Conservation (phyloP, 2,797 vertebrate species). For the Atherinosoma microstoma region DNA sequence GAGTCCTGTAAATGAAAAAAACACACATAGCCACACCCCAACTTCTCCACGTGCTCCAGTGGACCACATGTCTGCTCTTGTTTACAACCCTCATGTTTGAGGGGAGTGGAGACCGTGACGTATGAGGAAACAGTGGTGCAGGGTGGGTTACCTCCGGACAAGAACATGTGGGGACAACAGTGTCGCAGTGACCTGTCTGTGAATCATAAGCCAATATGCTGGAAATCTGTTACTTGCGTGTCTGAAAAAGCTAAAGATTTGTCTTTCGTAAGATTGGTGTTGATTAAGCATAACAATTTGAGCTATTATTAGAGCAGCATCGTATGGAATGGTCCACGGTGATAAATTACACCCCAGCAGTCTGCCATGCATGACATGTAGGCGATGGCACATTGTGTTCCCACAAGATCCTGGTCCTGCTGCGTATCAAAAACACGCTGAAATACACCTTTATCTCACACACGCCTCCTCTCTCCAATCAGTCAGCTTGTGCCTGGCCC, state of each 20-base stretch:
- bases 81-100: conserved; percentile 67
- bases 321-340: not conserved
- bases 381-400: conserved; percentile 59
- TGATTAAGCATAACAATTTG: not conserved
- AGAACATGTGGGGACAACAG: conserved; percentile 65
- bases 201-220: conserved; percentile 2
- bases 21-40: not conserved
- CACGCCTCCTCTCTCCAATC: not conserved
- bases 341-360: conserved; percentile 9
- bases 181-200: conserved; percentile 75
- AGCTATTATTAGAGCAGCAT: not conserved
- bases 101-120: conserved; percentile 60
- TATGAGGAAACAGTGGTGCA: conserved; percentile 67
- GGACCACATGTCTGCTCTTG: conserved; percentile 73
- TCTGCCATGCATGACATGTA: conserved; percentile 5
- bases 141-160: conserved; percentile 53
- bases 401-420: conserved; percentile 14
- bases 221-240: not conserved
- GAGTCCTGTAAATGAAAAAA: not conserved
- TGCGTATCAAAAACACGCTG: conserved; percentile 52
- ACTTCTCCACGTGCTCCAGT: conserved; percentile 57
- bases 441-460: conserved; percentile 16
- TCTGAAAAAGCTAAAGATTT: not conserved
- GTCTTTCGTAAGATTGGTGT: not conserved
- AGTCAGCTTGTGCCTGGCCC: conserved; percentile 15